Evolutionary conservation across 2,888 invertebrate genomes (phyloP), one percentile per base, ranked within the genome.

Genomic region (Oxytorus armatus): DNA sequence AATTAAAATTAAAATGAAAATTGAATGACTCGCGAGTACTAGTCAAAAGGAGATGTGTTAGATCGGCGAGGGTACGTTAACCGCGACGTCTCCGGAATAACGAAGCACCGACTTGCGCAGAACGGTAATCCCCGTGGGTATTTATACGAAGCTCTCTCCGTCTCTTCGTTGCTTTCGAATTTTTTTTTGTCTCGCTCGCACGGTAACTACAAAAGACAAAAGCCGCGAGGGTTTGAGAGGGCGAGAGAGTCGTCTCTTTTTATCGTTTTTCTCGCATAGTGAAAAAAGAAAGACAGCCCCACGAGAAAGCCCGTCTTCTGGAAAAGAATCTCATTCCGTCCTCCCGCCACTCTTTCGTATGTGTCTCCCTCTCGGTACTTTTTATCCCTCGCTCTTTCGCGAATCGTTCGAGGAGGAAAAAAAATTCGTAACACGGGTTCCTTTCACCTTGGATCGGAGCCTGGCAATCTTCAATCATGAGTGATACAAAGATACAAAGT

Each of bases 11-110:
- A n/a, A 77, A 74, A 77, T 82, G 47, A 44, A 66, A 79, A 74
- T 74, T 74, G 77, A 79, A 79, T 59, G 74, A 77, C 70, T 69
- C 49, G 49, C 66, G 59, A 65, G 42, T 63, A 29, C 16, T 36
- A n/a, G 59, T 59, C 66, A 76, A 72, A 59, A 49, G 61, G 75
- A 61, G 14, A 61, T 59, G 25, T 4, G 68, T 39, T 33, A 51
- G 75, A 75, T 61, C 75, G 39, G 49, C n/a, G n/a, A 68, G 57
- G 36, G 29, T 0, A 59, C 57, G 49, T 29, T 51, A 59, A 51
- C 57, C 68, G n/a, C n/a, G 51, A 68, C 75, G 51, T 76, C 42
- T 51, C 29, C 16, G 36, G 33, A 74, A 76, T 53, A 76, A 69
- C 53, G 69, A 69, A 61, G 61, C 25, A 33, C 11, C 18, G 42